These are phyloP conservation scores for Tenebrosternarchus preto DNA, from an alignment of 2,113 vertebrate species.

Conservation along the genomic window DNA sequence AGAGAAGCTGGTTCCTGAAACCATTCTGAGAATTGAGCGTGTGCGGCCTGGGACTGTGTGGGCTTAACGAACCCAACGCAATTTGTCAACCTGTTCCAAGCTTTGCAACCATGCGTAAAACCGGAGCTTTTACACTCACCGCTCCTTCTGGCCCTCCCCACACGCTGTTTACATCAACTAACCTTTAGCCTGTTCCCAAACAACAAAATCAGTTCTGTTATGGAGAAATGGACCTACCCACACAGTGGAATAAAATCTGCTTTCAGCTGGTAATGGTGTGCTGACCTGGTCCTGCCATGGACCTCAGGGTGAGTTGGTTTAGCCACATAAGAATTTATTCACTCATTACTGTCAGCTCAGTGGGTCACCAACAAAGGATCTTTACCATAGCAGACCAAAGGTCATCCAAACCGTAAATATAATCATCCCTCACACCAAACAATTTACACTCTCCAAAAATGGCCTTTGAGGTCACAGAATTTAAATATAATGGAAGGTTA, in stretches of 20 bases:
- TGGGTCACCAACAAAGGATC: constrained; percentile 3
- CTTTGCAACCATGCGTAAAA: not conserved
- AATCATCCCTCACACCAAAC: not conserved
- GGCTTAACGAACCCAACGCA: constrained; percentile 8
- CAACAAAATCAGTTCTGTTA: constrained; percentile 35
- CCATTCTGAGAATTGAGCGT: constrained; percentile 4
- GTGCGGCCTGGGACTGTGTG: constrained; percentile 13
- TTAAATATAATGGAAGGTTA: not conserved
- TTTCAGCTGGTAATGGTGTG: constrained; percentile 23
- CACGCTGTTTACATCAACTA: constrained; percentile 23
- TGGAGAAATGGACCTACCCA: constrained; percentile 24
- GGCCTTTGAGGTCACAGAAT: not conserved
- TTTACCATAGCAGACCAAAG: constrained; percentile 25
- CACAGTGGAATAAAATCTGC: constrained; percentile 12
- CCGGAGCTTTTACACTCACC: not conserved
- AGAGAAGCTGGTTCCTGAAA: constrained; percentile 21
- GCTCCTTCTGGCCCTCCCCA: not conserved
- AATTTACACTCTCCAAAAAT: constrained; percentile 2
- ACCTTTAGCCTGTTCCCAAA: constrained; percentile 27
- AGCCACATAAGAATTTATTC: constrained; percentile 27
- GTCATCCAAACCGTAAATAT: constrained; percentile 22
- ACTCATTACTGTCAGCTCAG: constrained; percentile 18
- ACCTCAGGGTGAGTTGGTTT: constrained; percentile 15
- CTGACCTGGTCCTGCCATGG: constrained; percentile 20
- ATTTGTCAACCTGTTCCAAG: constrained; percentile 19